A percentile compares a stretch with the other conserved stretches of the same genome.
Conservation (phyloP, 2,113 vertebrate genomes). For the Halichoerus grypus region DNA sequence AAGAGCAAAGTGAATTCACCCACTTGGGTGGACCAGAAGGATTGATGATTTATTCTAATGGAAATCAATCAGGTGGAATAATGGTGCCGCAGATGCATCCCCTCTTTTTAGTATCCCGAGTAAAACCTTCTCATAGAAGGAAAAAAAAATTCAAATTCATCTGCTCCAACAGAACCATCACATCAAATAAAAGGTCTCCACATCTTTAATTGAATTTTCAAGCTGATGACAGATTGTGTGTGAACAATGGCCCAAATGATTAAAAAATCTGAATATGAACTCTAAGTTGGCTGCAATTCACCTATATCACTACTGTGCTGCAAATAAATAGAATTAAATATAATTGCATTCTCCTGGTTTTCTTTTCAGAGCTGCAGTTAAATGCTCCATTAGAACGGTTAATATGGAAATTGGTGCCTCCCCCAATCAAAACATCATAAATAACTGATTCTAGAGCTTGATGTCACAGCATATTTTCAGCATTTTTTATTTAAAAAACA, state of each 20-base stretch:
- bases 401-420: background rate
- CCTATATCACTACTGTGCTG: background rate
- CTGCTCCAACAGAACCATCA: background rate
- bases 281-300: background rate
- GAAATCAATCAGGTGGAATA: background rate
- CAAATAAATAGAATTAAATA: constrained; percentile 27
- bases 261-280: constrained; percentile 15
- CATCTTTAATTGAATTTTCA: background rate
- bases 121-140: background rate
- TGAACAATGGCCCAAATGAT: background rate
- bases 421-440: constrained; percentile 39
- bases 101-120: background rate
- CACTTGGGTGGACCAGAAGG: background rate
- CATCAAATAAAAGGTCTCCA: background rate
- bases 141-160: background rate
- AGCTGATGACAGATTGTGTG: background rate
- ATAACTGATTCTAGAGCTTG: constrained; percentile 42
- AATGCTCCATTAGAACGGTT: background rate
- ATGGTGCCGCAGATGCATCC: background rate
- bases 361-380: background rate
- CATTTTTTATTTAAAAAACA: constrained; percentile 19
- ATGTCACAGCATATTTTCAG: background rate
- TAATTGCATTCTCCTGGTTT: background rate
- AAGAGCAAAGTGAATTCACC: background rate
- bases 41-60: background rate